A percentile compares a stretch with the other conserved stretches of the same genome.
These are phyloP conservation scores for Nudaria mundana DNA, from an alignment of 2,888 invertebrate genomes.

Conservation along the genomic window DNA sequence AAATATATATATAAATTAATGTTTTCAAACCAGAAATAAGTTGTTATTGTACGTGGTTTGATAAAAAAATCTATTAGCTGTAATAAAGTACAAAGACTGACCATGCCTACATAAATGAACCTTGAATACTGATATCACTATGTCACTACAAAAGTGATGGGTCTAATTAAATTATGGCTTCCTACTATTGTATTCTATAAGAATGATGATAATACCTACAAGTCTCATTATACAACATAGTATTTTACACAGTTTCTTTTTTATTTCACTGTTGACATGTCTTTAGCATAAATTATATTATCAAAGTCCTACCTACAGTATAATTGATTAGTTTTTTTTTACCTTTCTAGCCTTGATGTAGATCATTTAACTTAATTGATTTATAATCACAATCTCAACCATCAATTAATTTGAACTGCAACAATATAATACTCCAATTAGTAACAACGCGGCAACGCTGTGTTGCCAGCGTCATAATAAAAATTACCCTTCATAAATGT, in stretches of 20 bases:
- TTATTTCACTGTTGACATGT: not conserved
- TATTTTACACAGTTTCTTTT: not conserved
- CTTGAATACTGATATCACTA: constrained; percentile 42
- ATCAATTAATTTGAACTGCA: constrained; percentile 27
- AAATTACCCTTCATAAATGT: constrained; percentile 48
- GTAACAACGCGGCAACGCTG: constrained; percentile 43
- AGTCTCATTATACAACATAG: not conserved
- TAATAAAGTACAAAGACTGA: too few relatives aligned
- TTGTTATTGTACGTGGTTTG: too few relatives aligned
- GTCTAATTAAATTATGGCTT: constrained; percentile 6
- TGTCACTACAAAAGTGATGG: constrained; percentile 36
- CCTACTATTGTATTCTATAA: constrained; percentile 1
- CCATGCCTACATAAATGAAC: too few relatives aligned
- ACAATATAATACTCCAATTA: constrained; percentile 40
- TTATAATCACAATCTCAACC: constrained; percentile 12
- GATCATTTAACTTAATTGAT: constrained; percentile 7
- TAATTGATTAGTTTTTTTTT: not conserved
- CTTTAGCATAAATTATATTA: not conserved
- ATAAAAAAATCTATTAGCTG: too few relatives aligned
- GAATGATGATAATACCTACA: constrained; percentile 2
- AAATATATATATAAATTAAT: too few relatives aligned
- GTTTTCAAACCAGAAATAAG: too few relatives aligned
- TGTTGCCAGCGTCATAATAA: constrained; percentile 46
- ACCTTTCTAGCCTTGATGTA: not conserved
- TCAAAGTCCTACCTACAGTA: not conserved